These are phyloP conservation scores for Kobus ellipsiprymnus DNA, from an alignment of 2,113 vertebrate genomes.

Conservation along the genomic window DNA sequence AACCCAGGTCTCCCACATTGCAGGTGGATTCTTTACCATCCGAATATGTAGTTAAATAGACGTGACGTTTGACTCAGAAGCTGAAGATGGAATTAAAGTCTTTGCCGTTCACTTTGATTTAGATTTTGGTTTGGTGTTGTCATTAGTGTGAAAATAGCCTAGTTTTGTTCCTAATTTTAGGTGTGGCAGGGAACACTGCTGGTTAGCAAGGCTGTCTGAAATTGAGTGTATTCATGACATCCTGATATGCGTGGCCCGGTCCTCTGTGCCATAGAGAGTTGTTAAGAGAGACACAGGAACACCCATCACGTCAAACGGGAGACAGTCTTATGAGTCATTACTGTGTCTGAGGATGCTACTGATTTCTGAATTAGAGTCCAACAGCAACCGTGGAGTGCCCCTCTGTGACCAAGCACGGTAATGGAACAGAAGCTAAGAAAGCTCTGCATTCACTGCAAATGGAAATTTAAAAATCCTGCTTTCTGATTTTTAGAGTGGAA, in stretches of 20 bases:
- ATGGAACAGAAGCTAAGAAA: slow-evolving; percentile 7
- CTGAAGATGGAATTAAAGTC: background rate
- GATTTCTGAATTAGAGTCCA: slow-evolving; percentile 25
- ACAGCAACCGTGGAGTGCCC: slow-evolving; percentile 16
- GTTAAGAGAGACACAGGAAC: background rate
- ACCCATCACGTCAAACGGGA: background rate
- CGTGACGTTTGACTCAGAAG: background rate
- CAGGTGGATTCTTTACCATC: background rate
- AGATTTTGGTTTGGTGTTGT: background rate
- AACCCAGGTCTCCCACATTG: background rate
- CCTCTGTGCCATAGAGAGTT: background rate
- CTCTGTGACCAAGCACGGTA: slow-evolving; percentile 36
- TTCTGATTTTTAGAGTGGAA: slow-evolving; percentile 50
- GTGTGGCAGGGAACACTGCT: background rate
- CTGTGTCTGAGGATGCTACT: background rate
- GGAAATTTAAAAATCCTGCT: background rate
- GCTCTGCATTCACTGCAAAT: slow-evolving; percentile 44
- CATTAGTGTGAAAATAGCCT: background rate
- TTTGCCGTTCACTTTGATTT: background rate
- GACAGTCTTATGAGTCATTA: background rate
- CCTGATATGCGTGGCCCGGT: background rate
- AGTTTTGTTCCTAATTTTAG: background rate
- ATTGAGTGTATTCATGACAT: background rate
- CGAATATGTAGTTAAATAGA: background rate
- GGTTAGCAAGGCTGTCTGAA: background rate